These are phyloP conservation scores for Ecliptopera silaceata DNA, from an alignment of 2,888 invertebrate species.

Conservation along the genomic window DNA sequence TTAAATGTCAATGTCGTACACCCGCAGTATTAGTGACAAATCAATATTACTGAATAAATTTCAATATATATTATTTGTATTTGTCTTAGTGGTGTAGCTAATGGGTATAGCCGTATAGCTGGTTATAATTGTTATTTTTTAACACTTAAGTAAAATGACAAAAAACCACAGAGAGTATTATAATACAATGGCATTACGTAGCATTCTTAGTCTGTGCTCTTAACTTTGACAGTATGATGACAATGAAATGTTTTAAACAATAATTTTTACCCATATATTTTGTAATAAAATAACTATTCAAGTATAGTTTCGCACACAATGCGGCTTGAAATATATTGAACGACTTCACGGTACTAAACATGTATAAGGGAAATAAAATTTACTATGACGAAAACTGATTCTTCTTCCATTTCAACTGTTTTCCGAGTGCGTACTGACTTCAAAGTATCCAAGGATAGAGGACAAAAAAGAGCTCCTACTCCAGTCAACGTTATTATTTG, in stretches of 20 bases:
- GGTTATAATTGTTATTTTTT: too few relatives aligned
- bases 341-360: slow-evolving; percentile 11
- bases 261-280: not conserved
- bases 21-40: too few relatives aligned
- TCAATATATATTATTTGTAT: too few relatives aligned
- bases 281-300: not conserved
- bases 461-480: slow-evolving; percentile 41
- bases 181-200: too few relatives aligned
- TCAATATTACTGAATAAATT: too few relatives aligned
- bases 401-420: slow-evolving; percentile 43
- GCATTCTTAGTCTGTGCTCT: too few relatives aligned
- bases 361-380: slow-evolving; percentile 24
- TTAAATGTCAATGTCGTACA: too few relatives aligned
- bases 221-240: slow-evolving; percentile 2
- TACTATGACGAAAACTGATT: slow-evolving; percentile 41
- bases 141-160: too few relatives aligned
- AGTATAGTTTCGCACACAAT: not conserved
- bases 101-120: too few relatives aligned
- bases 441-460: slow-evolving; percentile 44
- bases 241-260: not conserved
- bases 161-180: too few relatives aligned
- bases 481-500: slow-evolving; percentile 58
- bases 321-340: slow-evolving; percentile 11
- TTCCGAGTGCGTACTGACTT: slow-evolving; percentile 46
- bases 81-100: too few relatives aligned